Conservation (phyloP, 2,797 vertebrate genomes). For the Menidia menidia region DNA sequence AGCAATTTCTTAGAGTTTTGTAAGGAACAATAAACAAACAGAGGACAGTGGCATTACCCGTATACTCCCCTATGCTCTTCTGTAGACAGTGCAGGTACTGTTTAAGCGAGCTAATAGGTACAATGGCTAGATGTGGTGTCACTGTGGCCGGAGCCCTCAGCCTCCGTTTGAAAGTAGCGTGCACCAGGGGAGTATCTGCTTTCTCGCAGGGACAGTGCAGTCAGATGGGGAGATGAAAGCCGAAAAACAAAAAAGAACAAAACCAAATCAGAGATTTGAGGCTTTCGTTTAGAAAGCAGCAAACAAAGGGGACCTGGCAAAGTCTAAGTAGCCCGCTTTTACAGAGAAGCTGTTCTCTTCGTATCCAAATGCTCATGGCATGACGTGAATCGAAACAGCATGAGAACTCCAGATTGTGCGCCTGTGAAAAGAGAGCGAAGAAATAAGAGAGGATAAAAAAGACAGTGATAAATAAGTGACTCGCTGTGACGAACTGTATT, state of each 20-base stretch:
- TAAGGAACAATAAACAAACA: conserved; percentile 59
- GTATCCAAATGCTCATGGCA: conserved; percentile 26
- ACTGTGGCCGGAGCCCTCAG: conserved; percentile 25
- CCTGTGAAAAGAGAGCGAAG: conserved; percentile 18
- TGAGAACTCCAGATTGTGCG: conserved; percentile 34
- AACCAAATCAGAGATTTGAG: conserved; percentile 28
- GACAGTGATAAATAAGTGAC: conserved; percentile 28
- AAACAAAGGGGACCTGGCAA: conserved; percentile 23
- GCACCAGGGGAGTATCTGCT: conserved; percentile 47
- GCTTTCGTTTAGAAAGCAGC: conserved; percentile 28
- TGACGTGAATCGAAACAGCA: conserved; percentile 18
- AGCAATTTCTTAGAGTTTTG: conserved; percentile 64
- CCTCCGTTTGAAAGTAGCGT: conserved; percentile 29
- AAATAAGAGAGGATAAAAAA: conserved; percentile 16
- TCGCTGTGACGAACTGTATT: conserved; percentile 12
- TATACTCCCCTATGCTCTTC: conserved; percentile 12
- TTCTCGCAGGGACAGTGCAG: conserved; percentile 44
- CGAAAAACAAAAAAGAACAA: neutral
- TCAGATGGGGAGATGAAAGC: conserved; percentile 6
- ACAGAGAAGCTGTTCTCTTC: conserved; percentile 53
- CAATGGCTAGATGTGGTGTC: conserved; percentile 19
- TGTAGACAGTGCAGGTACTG: conserved; percentile 32
- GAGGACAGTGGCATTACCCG: conserved; percentile 44
- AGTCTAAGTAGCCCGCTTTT: conserved; percentile 16
- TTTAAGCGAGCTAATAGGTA: conserved; percentile 14